Evolutionary conservation across 2,888 invertebrate genomes (phyloP), one percentile per base, ranked within the genome.

Genomic region (Lasioglossum leucozonium): DNA sequence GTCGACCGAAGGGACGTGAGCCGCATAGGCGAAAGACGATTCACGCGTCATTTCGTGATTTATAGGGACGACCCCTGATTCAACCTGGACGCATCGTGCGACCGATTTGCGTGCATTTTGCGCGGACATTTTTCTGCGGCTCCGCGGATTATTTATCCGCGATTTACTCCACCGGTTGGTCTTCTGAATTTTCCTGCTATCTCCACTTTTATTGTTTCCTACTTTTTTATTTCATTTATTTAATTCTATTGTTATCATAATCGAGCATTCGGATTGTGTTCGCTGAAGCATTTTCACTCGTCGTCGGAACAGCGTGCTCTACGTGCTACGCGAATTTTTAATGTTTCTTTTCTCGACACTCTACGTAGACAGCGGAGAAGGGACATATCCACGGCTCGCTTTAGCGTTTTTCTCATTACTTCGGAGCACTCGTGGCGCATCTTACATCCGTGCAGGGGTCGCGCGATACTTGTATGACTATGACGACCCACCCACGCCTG

Each of bases 21-120:
- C n/a, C 30, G 72, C 58, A 40, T 62, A 37, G 34, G 58, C 18
- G 77, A 62, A 62, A 75, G 42, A 47, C 81, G 81, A 62, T 44
- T 73, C 55, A 81, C 81, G 81, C 79, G 72, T 78, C 78, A 72
- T 81, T 78, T 81, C 79, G 30, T 72, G 30, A 81, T 72, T 72
- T 58, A 78, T 62, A 47, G 37, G 71, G 47, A 16, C 62, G 30
- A 13, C 16, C 55, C 44, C 30, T n/a, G 55, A 78, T 34, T 72
- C 58, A 8, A 22, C n/a, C 4, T 5, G 30, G 40, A 47, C n/a
- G 47, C 44, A 62, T 72, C 40, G 47, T 30, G 11, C n/a, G 13
- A 16, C 37, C 13, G 71, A 13, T 75, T 75, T 75, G 75, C 30
- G 62, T 26, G 40, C 13, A n/a, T 62, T 62, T 62, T 26, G 62